A percentile compares a stretch with the other conserved stretches of the same genome.
Evolutionary conservation across 2,113 vertebrate species (phyloP).

Genomic region (Aspidoscelis tigris): DNA sequence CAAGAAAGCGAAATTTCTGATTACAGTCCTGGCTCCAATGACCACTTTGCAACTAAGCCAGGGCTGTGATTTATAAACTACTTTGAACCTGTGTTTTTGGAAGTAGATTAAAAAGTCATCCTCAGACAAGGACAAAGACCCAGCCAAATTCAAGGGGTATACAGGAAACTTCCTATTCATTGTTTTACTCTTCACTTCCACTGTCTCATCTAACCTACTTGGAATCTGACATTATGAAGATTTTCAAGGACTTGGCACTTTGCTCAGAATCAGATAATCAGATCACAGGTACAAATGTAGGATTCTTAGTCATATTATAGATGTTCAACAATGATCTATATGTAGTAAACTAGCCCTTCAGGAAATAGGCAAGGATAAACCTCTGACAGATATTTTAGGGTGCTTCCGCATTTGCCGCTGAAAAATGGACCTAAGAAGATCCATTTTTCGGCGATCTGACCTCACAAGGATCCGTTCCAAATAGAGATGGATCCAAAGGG

Average conservation of each 20-base stretch:
- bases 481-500: too few relatives aligned
- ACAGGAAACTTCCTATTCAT: not conserved
- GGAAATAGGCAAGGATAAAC: not conserved
- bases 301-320: not conserved
- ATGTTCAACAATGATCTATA: not conserved
- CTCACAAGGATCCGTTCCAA: too few relatives aligned
- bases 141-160: not conserved
- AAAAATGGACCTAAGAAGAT: too few relatives aligned
- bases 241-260: not conserved
- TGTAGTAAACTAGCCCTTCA: not conserved
- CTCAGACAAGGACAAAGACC: not conserved
- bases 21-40: not conserved
- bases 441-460: too few relatives aligned
- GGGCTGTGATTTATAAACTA: not conserved
- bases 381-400: too few relatives aligned
- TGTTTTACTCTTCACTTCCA: not conserved
- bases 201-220: not conserved
- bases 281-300: not conserved
- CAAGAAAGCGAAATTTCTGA: not conserved
- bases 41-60: not conserved
- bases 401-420: too few relatives aligned
- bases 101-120: not conserved
- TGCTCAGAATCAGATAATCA: not conserved
- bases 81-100: not conserved
- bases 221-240: not conserved